A percentile compares a stretch with the other conserved stretches of the same genome.
These are phyloP conservation scores for Calliopum simillimum DNA, from an alignment of 2,888 invertebrate species.

Conservation along the genomic window DNA sequence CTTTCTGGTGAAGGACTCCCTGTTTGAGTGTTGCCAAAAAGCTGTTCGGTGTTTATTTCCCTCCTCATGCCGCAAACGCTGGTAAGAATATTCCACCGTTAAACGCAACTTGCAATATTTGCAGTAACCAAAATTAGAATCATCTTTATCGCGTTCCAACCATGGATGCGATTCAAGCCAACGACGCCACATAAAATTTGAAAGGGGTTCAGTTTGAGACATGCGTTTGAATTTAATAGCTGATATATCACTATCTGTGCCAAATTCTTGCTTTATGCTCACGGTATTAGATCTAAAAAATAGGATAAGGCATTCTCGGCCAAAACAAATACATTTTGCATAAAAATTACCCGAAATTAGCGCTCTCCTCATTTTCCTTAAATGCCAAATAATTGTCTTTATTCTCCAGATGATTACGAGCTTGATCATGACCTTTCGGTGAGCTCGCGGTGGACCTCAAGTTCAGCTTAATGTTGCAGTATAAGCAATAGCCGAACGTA, in stretches of 20 bases:
- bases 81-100: slow-evolving; percentile 57
- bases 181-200: slow-evolving; percentile 57
- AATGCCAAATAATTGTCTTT: slow-evolving; percentile 56
- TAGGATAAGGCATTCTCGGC: too few relatives aligned
- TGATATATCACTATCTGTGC: slow-evolving; percentile 49
- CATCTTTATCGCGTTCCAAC: slow-evolving; percentile 50
- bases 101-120: slow-evolving; percentile 53
- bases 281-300: not conserved
- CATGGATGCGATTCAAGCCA: slow-evolving; percentile 54
- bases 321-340: too few relatives aligned
- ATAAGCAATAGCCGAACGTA: slow-evolving; percentile 55
- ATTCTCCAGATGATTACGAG: slow-evolving; percentile 57
- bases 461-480: slow-evolving; percentile 54
- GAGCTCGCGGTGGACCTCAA: slow-evolving; percentile 42
- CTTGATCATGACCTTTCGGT: slow-evolving; percentile 53
- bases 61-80: slow-evolving; percentile 55
- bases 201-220: slow-evolving; percentile 50
- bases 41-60: slow-evolving; percentile 47
- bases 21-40: slow-evolving; percentile 31
- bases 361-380: slow-evolving; percentile 47
- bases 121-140: slow-evolving; percentile 53
- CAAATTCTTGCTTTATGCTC: slow-evolving; percentile 55
- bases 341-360: slow-evolving; percentile 43
- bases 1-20: not conserved
- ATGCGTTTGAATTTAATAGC: slow-evolving; percentile 52